Conservation (phyloP, 1,140 invertebrate species). For the Lamellibrachia luymesi region DNA sequence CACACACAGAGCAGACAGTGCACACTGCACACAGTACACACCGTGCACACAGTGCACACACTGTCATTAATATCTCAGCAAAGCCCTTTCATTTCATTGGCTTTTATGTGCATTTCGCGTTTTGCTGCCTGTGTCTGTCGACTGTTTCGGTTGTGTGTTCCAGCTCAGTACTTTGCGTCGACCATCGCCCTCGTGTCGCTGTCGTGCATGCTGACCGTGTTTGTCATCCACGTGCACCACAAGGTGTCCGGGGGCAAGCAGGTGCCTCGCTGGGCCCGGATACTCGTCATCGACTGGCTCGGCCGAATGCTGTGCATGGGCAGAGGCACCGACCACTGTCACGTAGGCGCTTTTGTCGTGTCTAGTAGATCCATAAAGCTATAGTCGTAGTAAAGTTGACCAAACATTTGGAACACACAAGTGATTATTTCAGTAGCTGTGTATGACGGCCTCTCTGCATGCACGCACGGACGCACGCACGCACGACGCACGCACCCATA, state of each 20-base stretch:
- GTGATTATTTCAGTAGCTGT: too few relatives aligned
- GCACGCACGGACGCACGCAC: too few relatives aligned
- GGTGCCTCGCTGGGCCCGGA: slow-evolving; percentile 18
- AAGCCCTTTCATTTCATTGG: neutral
- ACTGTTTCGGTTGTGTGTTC: neutral
- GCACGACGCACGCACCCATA: too few relatives aligned
- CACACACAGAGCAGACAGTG: too few relatives aligned
- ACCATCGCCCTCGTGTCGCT: neutral
- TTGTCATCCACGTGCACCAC: slow-evolving; percentile 17
- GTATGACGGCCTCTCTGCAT: too few relatives aligned
- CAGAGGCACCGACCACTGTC: slow-evolving; percentile 31
- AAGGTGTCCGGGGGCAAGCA: neutral
- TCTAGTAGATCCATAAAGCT: neutral
- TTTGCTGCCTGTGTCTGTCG: neutral
- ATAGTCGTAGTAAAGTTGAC: neutral
- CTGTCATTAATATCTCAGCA: neutral
- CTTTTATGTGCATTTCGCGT: neutral
- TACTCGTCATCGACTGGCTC: slow-evolving; percentile 23
- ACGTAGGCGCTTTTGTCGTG: neutral
- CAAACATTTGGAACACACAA: neutral
- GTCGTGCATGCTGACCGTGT: slow-evolving; percentile 11
- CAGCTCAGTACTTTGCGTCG: slow-evolving; percentile 15
- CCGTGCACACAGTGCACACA: neutral
- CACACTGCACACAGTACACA: neutral
- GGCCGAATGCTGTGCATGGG: slow-evolving; percentile 32